Percentiles rank a stretch among this genome's conserved stretches.
Conservation (phyloP, 2,113 vertebrate genomes). For the Silurus meridionalis region DNA sequence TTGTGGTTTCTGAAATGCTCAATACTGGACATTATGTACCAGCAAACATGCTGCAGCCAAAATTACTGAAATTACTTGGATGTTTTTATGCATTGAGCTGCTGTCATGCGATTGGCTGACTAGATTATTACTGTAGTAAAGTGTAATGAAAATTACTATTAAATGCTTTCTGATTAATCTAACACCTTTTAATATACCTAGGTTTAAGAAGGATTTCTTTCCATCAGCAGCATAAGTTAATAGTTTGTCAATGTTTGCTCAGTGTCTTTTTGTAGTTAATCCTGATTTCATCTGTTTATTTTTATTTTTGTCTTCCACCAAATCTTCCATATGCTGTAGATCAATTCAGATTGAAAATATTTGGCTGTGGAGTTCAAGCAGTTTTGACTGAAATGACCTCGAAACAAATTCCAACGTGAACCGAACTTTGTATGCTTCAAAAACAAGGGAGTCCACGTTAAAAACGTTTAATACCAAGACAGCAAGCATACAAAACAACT, state of each 20-base stretch:
- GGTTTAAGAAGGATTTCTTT: neutral
- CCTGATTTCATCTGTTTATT: neutral
- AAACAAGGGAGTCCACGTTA: constrained; percentile 28
- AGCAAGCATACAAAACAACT: constrained; percentile 75
- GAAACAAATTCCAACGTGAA: too few relatives aligned
- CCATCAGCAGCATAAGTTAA: neutral
- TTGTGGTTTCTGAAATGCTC: neutral
- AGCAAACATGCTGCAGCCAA: neutral
- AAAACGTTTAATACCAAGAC: constrained; percentile 71
- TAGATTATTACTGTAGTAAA: neutral
- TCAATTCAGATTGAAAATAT: neutral
- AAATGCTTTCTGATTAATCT: neutral
- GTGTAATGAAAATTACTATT: neutral
- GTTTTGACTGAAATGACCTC: neutral
- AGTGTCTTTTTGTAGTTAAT: neutral
- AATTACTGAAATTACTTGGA: neutral
- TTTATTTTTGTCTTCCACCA: neutral
- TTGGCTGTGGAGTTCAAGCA: neutral
- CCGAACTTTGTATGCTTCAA: neutral
- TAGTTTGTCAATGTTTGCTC: neutral
- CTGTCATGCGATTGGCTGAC: neutral
- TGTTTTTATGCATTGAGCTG: neutral
- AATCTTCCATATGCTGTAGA: neutral
- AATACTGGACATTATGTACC: neutral
- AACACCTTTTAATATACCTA: too few relatives aligned